phyloP scores from a whole-genome alignment of 2,113 vertebrate genomes.

The Echinops telfairi region DNA sequence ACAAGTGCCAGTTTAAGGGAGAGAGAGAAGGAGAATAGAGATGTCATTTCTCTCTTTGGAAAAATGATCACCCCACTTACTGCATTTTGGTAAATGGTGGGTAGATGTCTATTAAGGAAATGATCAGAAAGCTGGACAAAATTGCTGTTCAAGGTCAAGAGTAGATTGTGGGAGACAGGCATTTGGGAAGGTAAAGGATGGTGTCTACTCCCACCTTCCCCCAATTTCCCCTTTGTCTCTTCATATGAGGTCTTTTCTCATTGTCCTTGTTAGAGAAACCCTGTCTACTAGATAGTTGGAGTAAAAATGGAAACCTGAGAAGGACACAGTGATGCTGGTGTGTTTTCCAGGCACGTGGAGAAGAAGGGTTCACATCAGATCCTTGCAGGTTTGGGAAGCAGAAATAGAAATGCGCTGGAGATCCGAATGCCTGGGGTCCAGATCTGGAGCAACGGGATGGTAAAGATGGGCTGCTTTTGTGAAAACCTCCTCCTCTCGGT shows the following conservation, averaged over 20 bases:
- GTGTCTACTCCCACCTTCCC: not conserved
- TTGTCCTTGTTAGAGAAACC: slow-evolving; percentile 27
- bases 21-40: slow-evolving; percentile 32
- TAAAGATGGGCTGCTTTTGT: no score
- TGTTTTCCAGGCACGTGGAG: not conserved
- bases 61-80: slow-evolving; percentile 64
- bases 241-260: slow-evolving; percentile 48
- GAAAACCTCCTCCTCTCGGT: not conserved
- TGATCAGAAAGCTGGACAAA: slow-evolving; percentile 45
- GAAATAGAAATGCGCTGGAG: not conserved
- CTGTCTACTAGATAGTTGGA: not conserved
- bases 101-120: slow-evolving; percentile 75
- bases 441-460: not conserved
- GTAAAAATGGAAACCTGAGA: slow-evolving; percentile 7
- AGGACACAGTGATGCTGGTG: not conserved
- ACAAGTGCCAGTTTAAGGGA: slow-evolving; percentile 38
- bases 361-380: not conserved
- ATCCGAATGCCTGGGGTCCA: no score
- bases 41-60: slow-evolving; percentile 71
- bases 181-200: slow-evolving; percentile 62
- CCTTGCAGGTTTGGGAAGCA: not conserved
- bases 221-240: not conserved
- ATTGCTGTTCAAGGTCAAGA: slow-evolving; percentile 65
- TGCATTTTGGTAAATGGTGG: slow-evolving; percentile 67
- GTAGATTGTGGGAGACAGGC: slow-evolving; percentile 29